Percentiles rank a stretch among this genome's conserved stretches.
phyloP scores from a whole-genome alignment of 2,113 vertebrate genomes.

The Mola mola region DNA sequence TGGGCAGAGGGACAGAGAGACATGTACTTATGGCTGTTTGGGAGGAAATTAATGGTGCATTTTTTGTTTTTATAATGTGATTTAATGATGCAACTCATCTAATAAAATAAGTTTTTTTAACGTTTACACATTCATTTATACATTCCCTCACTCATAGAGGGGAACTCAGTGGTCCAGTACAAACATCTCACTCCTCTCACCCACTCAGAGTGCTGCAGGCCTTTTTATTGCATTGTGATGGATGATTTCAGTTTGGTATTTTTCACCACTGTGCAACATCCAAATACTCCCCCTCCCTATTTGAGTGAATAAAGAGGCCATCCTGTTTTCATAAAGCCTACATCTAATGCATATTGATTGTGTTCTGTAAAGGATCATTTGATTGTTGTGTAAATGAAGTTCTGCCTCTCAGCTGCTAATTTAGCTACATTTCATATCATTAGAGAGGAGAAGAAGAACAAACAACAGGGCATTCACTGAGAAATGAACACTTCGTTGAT shows the following conservation, averaged over 20 bases:
- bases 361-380: constrained; percentile 82
- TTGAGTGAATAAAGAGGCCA: constrained; percentile 69
- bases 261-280: constrained; percentile 67
- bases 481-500: constrained; percentile 58
- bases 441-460: constrained; percentile 62
- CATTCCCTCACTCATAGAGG: constrained; percentile 67
- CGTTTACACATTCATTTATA: constrained; percentile 82
- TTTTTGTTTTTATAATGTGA: constrained; percentile 99
- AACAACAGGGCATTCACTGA: constrained; percentile 52
- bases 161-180: constrained; percentile 88
- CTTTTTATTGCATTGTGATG: constrained; percentile 80
- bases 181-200: constrained; percentile 80
- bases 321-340: constrained; percentile 72
- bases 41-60: constrained; percentile 99
- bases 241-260: constrained; percentile 82
- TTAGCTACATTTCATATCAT: constrained; percentile 75
- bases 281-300: constrained; percentile 62
- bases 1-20: constrained; percentile 90
- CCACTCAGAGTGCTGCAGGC: constrained; percentile 80
- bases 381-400: constrained; percentile 76
- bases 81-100: constrained; percentile 99
- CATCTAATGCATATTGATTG: constrained; percentile 80
- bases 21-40: constrained; percentile 97
- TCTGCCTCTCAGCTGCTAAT: constrained; percentile 77
- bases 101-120: constrained; percentile 92